Percentiles rank a stretch among this genome's conserved stretches.
phyloP scores from a whole-genome alignment of 2,888 invertebrate genomes.

The Polyommatus iphigenia region DNA sequence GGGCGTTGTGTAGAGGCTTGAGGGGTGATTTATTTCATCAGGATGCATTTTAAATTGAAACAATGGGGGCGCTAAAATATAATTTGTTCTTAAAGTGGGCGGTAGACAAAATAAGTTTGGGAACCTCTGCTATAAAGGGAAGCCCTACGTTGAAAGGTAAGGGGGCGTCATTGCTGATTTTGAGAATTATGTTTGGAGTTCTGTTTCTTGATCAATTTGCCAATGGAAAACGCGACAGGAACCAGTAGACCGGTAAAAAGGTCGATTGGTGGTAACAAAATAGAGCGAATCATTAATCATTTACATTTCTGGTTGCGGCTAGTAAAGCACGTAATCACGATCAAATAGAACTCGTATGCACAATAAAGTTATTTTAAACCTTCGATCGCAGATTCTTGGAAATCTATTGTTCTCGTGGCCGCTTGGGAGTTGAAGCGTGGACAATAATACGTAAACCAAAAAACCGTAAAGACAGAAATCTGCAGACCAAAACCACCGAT shows the following conservation, averaged over 20 bases:
- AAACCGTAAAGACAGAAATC: too few species aligned
- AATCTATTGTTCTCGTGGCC: too few species aligned
- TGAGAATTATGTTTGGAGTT: not conserved
- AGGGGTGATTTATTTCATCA: too few species aligned
- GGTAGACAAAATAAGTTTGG: too few species aligned
- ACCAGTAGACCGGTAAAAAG: not conserved
- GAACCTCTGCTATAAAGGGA: not conserved
- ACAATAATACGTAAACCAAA: too few species aligned
- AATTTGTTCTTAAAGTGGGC: too few species aligned
- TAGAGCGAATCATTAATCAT: conserved; percentile 9
- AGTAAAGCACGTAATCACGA: not conserved
- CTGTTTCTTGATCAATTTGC: not conserved
- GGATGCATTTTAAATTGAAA: too few species aligned
- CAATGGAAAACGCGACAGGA: not conserved
- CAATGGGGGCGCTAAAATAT: too few species aligned
- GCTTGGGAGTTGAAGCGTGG: too few species aligned
- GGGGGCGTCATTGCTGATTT: not conserved
- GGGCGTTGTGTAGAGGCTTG: too few species aligned
- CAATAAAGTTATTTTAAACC: not conserved
- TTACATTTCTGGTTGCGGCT: not conserved
- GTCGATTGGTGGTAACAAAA: not conserved
- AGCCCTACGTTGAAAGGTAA: not conserved
- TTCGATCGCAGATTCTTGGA: too few species aligned
- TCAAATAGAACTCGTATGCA: not conserved
- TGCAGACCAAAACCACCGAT: too few species aligned